A percentile compares a stretch with the other conserved stretches of the same genome.
Conservation (phyloP, 2,888 invertebrate genomes). For the Melieria picta region DNA sequence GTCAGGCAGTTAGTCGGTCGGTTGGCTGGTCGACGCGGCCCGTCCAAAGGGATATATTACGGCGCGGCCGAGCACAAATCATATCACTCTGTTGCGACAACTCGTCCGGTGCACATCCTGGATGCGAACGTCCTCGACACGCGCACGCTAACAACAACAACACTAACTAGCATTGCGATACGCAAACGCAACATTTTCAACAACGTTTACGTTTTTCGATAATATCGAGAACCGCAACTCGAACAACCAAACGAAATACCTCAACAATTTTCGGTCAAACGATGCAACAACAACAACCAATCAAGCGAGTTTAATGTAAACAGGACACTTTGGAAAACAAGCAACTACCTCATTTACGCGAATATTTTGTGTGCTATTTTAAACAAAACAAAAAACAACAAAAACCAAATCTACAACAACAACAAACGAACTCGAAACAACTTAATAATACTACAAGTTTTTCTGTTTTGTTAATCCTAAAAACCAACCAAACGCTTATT, state of each 20-base stretch:
- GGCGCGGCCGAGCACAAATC: constrained; percentile 9
- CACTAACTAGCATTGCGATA: background rate
- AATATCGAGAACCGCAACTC: background rate
- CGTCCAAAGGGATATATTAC: constrained; percentile 9
- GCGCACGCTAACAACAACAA: background rate
- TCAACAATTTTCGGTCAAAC: constrained; percentile 7
- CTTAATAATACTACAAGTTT: background rate
- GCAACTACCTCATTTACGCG: constrained; percentile 56
- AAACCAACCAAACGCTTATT: too few relatives aligned
- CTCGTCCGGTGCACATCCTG: constrained; percentile 22
- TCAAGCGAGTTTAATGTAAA: constrained; percentile 10
- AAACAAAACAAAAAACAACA: background rate
- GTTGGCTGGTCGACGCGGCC: too few relatives aligned
- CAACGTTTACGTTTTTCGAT: constrained; percentile 1
- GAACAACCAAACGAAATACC: constrained; percentile 12
- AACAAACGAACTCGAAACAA: constrained; percentile 6
- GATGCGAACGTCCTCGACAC: background rate
- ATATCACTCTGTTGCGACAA: constrained; percentile 24
- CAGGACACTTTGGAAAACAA: constrained; percentile 27
- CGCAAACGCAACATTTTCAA: background rate
- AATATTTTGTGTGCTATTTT: constrained; percentile 20
- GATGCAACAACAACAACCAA: background rate
- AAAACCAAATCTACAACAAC: background rate
- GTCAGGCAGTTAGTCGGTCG: too few relatives aligned
- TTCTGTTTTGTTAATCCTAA: too few relatives aligned